phyloP scores from a whole-genome alignment of 2,888 invertebrate species.

The Sericinus montela region DNA sequence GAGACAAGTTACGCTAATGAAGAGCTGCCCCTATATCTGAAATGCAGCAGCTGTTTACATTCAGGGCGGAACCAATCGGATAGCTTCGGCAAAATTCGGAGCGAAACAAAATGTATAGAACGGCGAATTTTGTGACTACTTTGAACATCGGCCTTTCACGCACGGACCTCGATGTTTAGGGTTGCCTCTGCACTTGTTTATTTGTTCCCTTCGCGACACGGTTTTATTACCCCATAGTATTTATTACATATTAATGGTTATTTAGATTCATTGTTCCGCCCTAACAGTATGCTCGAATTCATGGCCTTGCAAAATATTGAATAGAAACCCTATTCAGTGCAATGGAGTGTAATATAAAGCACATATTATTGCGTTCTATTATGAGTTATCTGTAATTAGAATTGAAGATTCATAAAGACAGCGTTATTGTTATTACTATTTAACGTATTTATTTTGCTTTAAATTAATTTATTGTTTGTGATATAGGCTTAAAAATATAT shows the following conservation, averaged over 20 bases:
- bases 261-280: constrained; percentile 76
- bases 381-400: constrained; percentile 50
- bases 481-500: no score
- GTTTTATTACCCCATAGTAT: constrained; percentile 75
- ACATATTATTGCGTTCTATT: constrained; percentile 44
- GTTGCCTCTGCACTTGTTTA: constrained; percentile 72
- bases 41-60: constrained; percentile 75
- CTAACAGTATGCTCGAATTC: constrained; percentile 76
- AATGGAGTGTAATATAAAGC: constrained; percentile 52
- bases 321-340: constrained; percentile 44
- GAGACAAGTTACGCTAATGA: constrained; percentile 77
- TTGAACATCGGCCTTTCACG: constrained; percentile 22
- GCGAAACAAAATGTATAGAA: constrained; percentile 11
- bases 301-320: constrained; percentile 68
- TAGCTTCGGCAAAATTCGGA: constrained; percentile 50
- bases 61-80: constrained; percentile 72
- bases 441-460: not conserved
- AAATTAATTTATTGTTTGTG: not conserved
- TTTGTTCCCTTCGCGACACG: constrained; percentile 68
- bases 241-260: constrained; percentile 80
- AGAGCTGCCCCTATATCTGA: constrained; percentile 72
- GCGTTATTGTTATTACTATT: not conserved
- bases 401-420: constrained; percentile 24
- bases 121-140: constrained; percentile 8
- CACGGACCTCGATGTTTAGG: constrained; percentile 57